Evolutionary conservation across 2,113 vertebrate species (phyloP), one percentile per base, ranked within the genome.

Genomic region (Pachyramphus minor): DNA sequence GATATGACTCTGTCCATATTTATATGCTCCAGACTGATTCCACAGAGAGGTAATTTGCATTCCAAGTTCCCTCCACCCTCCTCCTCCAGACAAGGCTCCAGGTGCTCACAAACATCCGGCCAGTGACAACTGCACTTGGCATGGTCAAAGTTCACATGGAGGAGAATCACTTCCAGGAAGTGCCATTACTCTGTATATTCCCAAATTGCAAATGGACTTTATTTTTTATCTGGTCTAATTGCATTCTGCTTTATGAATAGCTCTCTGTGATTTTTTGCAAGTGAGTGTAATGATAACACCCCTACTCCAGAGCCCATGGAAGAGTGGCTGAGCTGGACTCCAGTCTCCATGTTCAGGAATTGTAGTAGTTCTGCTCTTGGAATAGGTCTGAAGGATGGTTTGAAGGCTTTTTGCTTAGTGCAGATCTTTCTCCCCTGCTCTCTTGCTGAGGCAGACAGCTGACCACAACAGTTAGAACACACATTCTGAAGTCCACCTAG

Each of bases 101-200:
- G n/a, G 24, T 71, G 47, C 50, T 21, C 31, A 17, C 77, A 94
- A 87, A 94, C 84, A 75, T 92, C 93, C 69, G 9, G 64, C 60
- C 33, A 6, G 4, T 59, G 41, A 71, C 44, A 58, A 3, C 17
- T 80, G 41, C 14, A 24, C 37, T 35, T 58, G 84, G 25, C 9
- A 11, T 16, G 25, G 21, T 24, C 53, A 13, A 24, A 37, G 47
- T 12, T 60, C n/a, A 25, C 27, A 22, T 0, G 0, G 0, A 20
- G 72, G 58, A 53, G 41, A 73, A 6, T 74, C 81, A 74, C 39
- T 37, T 66, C 60, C 81, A 74, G 55, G 76, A 77, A 58, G 41
- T 7, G 5, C 12, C 68, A 35, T 27, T 19, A 33, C 30, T 81
- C 16, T 63, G 11, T 20, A 5, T 4, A 30, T n/a, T 45, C 35